Evolutionary conservation across 1,140 invertebrate species (phyloP).

Genomic region (Bombus pyrosoma): DNA sequence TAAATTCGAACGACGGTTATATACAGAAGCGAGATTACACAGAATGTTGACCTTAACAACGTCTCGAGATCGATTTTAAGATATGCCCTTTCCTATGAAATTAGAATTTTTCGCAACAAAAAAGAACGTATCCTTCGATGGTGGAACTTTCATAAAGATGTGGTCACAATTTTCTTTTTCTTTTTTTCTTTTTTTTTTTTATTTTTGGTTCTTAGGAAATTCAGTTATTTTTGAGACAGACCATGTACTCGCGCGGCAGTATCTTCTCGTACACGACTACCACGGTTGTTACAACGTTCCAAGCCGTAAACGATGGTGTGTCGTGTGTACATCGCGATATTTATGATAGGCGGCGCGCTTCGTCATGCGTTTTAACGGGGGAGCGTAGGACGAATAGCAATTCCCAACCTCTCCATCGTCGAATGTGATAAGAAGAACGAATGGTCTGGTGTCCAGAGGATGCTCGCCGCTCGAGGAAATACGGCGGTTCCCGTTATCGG

Average conservation of each 20-base stretch:
- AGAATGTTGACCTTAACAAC: too few species aligned
- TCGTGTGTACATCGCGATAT: neutral
- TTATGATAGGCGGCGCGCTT: slow-evolving; percentile 13
- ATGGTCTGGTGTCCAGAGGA: neutral
- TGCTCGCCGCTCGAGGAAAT: slow-evolving; percentile 6
- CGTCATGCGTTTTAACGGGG: slow-evolving; percentile 24
- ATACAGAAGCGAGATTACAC: too few species aligned
- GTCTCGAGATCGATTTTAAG: too few species aligned
- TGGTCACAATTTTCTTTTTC: neutral
- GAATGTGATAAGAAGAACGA: slow-evolving; percentile 36
- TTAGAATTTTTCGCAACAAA: too few species aligned
- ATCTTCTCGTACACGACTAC: neutral
- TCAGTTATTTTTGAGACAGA: neutral
- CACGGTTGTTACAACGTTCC: neutral
- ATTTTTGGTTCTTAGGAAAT: neutral
- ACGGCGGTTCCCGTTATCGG: slow-evolving; percentile 36
- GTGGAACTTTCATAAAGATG: neutral
- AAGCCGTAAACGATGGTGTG: neutral
- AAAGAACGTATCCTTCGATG: neutral
- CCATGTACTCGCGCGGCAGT: neutral
- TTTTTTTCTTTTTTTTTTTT: too few species aligned
- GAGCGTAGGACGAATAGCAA: slow-evolving; percentile 18
- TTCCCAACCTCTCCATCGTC: neutral
- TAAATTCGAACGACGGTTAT: too few species aligned
- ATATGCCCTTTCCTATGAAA: too few species aligned